Base-by-base conservation (phyloP, 2,888 invertebrate genomes). In the Chrysolina americana region DNA sequence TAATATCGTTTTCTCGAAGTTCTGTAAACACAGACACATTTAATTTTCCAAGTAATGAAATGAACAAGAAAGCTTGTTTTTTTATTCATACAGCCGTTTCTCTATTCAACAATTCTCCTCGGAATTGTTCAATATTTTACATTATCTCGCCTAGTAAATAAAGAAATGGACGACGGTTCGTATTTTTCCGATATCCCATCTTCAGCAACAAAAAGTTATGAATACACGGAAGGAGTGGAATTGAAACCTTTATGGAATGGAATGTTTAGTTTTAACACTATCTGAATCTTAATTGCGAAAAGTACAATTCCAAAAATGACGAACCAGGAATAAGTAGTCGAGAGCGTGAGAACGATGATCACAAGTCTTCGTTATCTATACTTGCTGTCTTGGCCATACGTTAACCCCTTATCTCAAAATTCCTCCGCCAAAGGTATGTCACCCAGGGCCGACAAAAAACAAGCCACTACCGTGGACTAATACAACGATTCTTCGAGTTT, bases 381-480 rank as follows among this genome's bases (percentile, higher is more conserved):
- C 81, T 82, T 81, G 81, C 82, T 82, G 86, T 85, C 86, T 84
- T 83, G 84, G 84, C 85, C 85, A 87, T 87, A 87, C 85, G 86
- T 87, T 87, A 87, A 86, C 86, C 86, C 86, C 86, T 87, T 87
- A 87, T 87, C 87, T 86, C 77, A 81, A 82, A 83, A 86, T 87
- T 86, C 86, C 84, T 81, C 83, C 82, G 84, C 81, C 84, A 83
- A 85, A 86, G 87, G 87, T 87, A 87, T 87, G 86, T 86, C 87
- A 87, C 86, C 84, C 81, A 82, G 81, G 81, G 81, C 85, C 84
- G 85, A 85, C 86, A 86, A 86, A 86, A 86, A 85, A 84, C 83
- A 82, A 82, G 82, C 79, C 84, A 85, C 85, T 84, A 83, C 85
- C 82, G 84, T 85, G 82, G 83, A 85, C 85, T 84, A 85, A 84